Base-by-base conservation (phyloP, 1,140 invertebrate genomes). In the Brachionus rubens region DNA sequence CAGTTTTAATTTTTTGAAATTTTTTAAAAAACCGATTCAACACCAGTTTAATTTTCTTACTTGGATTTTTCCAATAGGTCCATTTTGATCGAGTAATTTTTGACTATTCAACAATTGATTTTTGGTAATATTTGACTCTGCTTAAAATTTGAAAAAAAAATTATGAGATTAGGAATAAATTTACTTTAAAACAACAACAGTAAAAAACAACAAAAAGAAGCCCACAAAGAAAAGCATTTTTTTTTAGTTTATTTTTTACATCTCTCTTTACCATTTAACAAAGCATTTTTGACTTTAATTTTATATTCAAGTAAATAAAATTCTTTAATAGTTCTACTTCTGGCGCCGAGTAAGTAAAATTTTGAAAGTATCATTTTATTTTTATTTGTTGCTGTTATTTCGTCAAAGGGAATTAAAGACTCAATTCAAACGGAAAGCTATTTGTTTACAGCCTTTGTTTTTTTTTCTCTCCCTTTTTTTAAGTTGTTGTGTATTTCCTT, bases 261-360 rank as follows among this genome's bases (percentile, higher is more conserved):
- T 46, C 14, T 3, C 12, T 9, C 21, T 24, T 65, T 65, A 65
- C 59, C 59, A 65, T 65, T 65, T 24, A 65, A 65, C 30, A 59
- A 33, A 28, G 54, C 54, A 59, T 59, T 59, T 59, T 59, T 59
- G 54, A 59, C 36, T 19, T 59, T 59, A 59, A 59, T 59, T n/a
- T 59, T 59, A 59, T 36, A 59, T 30, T 59, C 54, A 9, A 65
- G 59, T 21, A 65, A 24, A 28, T 65, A 65, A 65, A 43, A 65
- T 2, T 43, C 40, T 43, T 41, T 65, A 4, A 65, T 65, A 21
- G 59, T 41, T 43, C 59, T 41, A 24, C 43, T 65, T 65, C 59
- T 65, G 19, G 33, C 59, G n/a, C 16, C 59, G 10, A 65, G 40
- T 4, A 65, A 7, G 30, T 65, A 43, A 65, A 65, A 65, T 43